These are phyloP conservation scores for Aspidiotus destructor DNA, from an alignment of 2,888 invertebrate species.

Conservation along the genomic window DNA sequence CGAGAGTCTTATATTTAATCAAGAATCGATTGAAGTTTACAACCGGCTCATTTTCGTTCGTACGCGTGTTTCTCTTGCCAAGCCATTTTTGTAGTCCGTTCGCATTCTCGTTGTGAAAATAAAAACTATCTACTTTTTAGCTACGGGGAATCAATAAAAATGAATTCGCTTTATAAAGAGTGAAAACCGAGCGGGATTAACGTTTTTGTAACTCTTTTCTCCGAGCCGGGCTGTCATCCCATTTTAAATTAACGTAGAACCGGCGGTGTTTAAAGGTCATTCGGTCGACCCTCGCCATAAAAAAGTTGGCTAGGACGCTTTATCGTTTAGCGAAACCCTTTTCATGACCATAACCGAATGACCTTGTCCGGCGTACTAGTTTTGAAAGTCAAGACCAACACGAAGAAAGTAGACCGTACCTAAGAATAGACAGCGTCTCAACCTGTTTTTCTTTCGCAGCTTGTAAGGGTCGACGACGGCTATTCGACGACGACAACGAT, in stretches of 20 bases:
- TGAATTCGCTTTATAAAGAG: constrained; percentile 10
- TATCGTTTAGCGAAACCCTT: constrained; percentile 1
- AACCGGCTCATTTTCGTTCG: no score
- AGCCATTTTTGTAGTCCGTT: no score
- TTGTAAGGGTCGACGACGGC: constrained; percentile 1
- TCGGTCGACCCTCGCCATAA: constrained; percentile 24
- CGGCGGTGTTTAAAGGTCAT: constrained; percentile 24
- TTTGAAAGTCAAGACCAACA: constrained; percentile 27
- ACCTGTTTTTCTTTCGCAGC: constrained; percentile 17
- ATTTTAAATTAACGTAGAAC: constrained; percentile 12
- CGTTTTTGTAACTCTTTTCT: background rate
- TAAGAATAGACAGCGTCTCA: constrained; percentile 7
- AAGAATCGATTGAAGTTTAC: no score
- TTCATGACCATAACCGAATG: constrained; percentile 11
- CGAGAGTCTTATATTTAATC: no score
- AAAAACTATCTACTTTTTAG: no score
- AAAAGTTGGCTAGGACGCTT: constrained; percentile 4
- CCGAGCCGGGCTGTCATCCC: background rate
- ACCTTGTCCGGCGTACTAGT: constrained; percentile 29
- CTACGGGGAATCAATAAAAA: no score
- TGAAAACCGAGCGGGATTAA: constrained; percentile 16
- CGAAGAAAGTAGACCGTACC: constrained; percentile 29
- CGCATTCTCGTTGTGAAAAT: no score
- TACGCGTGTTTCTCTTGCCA: no score
- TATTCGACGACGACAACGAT: constrained; percentile 1